Conservation (phyloP, 2,797 vertebrate genomes). For the Eleutherodactylus coqui region DNA sequence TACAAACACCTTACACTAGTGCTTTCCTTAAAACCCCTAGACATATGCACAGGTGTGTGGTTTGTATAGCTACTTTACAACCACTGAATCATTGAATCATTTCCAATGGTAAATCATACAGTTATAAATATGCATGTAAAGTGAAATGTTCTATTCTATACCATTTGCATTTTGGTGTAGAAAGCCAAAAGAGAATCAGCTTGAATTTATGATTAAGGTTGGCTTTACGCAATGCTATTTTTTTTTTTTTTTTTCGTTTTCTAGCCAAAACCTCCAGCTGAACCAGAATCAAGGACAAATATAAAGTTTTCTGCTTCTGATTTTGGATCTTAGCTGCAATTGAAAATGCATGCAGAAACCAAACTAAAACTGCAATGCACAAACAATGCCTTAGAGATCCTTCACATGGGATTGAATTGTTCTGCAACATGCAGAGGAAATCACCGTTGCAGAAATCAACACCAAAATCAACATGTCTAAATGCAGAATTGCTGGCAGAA, state of each 20-base stretch:
- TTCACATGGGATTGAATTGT: too few relatives aligned
- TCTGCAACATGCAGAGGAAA: too few relatives aligned
- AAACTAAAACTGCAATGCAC: neutral
- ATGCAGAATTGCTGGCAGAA: too few relatives aligned
- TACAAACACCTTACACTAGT: too few relatives aligned
- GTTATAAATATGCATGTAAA: constrained; percentile 19
- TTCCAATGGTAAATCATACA: constrained; percentile 11
- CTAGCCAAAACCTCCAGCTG: neutral
- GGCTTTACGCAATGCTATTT: neutral
- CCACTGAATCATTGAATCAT: neutral
- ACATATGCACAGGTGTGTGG: neutral
- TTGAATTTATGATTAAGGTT: neutral
- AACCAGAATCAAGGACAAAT: neutral
- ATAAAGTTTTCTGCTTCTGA: neutral
- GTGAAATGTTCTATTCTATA: constrained; percentile 23
- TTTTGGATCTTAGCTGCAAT: neutral
- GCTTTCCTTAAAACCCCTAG: too few relatives aligned
- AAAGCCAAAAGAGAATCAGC: constrained; percentile 14
- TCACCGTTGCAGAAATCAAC: too few relatives aligned
- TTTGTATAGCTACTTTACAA: neutral
- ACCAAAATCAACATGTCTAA: too few relatives aligned
- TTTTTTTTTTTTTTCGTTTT: neutral
- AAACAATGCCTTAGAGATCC: too few relatives aligned
- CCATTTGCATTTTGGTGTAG: constrained; percentile 18
- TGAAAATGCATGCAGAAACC: neutral